These are phyloP conservation scores for Mycalesis mineus DNA, from an alignment of 2,888 invertebrate genomes.

Conservation along the genomic window DNA sequence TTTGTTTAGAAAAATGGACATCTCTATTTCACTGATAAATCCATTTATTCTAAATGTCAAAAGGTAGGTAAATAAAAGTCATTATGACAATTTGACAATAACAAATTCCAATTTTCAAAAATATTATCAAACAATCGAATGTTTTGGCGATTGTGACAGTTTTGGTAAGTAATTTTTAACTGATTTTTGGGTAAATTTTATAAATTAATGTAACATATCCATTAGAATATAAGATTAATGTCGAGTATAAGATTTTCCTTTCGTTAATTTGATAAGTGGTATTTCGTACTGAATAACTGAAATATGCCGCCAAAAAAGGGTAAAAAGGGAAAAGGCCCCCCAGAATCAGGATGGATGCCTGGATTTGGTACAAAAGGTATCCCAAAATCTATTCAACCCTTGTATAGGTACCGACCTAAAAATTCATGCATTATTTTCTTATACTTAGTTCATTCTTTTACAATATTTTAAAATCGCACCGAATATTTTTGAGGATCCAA, in stretches of 20 bases:
- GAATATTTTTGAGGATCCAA: too few relatives aligned
- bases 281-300: constrained; percentile 24
- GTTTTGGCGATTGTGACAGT: constrained; percentile 16
- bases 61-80: not conserved
- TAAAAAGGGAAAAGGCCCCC: constrained; percentile 54
- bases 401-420: too few relatives aligned
- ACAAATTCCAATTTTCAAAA: constrained; percentile 10
- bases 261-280: constrained; percentile 27
- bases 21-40: not conserved
- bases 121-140: not conserved
- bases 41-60: not conserved
- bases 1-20: not conserved
- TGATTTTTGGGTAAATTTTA: not conserved
- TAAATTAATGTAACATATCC: constrained; percentile 14
- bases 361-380: constrained; percentile 70
- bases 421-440: too few relatives aligned
- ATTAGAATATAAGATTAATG: constrained; percentile 23
- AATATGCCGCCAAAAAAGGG: constrained; percentile 60
- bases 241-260: constrained; percentile 31
- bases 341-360: constrained; percentile 72
- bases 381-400: not conserved
- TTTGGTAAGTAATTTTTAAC: constrained; percentile 32
- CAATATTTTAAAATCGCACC: too few relatives aligned
- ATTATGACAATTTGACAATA: not conserved
- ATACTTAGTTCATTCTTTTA: too few relatives aligned